These are phyloP conservation scores for Esox lucius DNA, from an alignment of 2,797 vertebrate species.

Conservation along the genomic window DNA sequence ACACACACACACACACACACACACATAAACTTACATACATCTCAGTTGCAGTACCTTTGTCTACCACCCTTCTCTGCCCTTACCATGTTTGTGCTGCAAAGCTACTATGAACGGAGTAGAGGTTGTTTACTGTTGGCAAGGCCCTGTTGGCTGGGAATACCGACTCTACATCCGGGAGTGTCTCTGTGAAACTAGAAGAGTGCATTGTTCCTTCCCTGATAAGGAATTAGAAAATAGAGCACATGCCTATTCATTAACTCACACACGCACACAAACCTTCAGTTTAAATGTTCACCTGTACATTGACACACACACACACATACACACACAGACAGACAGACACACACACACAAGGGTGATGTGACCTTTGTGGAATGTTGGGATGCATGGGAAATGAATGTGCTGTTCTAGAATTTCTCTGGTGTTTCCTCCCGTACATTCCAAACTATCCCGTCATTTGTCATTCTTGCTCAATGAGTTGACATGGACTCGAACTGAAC, in stretches of 20 bases:
- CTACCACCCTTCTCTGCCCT: slow-evolving; percentile 10
- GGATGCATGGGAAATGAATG: slow-evolving; percentile 37
- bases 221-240: slow-evolving; percentile 36
- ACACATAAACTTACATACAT: slow-evolving; percentile 18
- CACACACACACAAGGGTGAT: slow-evolving; percentile 18
- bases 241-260: not conserved
- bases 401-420: slow-evolving; percentile 62
- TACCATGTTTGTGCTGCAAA: slow-evolving; percentile 12
- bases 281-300: slow-evolving; percentile 23
- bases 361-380: slow-evolving; percentile 64
- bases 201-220: slow-evolving; percentile 35
- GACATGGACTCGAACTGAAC: not conserved
- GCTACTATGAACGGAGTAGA: slow-evolving; percentile 39
- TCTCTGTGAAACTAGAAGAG: slow-evolving; percentile 24
- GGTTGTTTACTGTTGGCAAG: slow-evolving; percentile 65
- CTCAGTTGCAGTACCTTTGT: not conserved
- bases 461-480: slow-evolving; percentile 11
- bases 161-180: slow-evolving; percentile 44
- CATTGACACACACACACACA: slow-evolving; percentile 12
- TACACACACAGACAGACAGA: slow-evolving; percentile 6
- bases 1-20: not conserved
- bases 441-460: slow-evolving; percentile 51
- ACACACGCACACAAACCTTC: not conserved
- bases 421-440: slow-evolving; percentile 64
- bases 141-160: slow-evolving; percentile 32